phyloP scores from a whole-genome alignment of 2,113 vertebrate species.

The Boleophthalmus pectinirostris region DNA sequence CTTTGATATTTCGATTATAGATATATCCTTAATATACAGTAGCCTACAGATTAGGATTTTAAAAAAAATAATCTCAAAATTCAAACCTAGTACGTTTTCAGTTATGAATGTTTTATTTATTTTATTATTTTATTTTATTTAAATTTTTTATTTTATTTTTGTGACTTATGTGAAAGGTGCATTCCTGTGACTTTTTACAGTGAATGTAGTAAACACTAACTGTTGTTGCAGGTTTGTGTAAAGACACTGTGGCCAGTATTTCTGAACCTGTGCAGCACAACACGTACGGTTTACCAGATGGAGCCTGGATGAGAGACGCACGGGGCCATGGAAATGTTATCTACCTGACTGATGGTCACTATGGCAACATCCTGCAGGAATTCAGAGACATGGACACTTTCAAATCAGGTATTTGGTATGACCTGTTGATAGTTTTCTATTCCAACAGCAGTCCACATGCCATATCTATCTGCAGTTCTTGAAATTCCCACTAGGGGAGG shows the following conservation, averaged over 20 bases:
- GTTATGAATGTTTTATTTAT: no score
- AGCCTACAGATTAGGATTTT: no score
- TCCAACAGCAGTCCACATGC: background rate
- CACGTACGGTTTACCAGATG: slow-evolving; percentile 85
- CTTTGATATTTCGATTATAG: no score
- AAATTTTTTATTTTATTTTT: no score
- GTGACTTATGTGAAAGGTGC: no score
- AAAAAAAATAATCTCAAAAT: no score
- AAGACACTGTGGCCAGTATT: slow-evolving; percentile 93
- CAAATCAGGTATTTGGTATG: slow-evolving; percentile 83
- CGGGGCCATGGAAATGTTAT: slow-evolving; percentile 87
- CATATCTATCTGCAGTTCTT: background rate
- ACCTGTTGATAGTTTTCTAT: background rate
- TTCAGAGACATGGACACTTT: slow-evolving; percentile 91
- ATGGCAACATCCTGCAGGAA: slow-evolving; percentile 86
- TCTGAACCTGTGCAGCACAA: slow-evolving; percentile 87
- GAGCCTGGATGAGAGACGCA: slow-evolving; percentile 96
- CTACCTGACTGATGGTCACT: slow-evolving; percentile 91
- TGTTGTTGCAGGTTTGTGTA: slow-evolving; percentile 82
- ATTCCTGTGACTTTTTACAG: no score
- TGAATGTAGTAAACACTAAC: background rate
- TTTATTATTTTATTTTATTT: no score
- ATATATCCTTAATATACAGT: no score
- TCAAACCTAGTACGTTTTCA: no score
- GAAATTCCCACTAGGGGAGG: background rate